Percentiles rank a stretch among this genome's conserved stretches.
Evolutionary conservation across 2,797 vertebrate species (phyloP).

Genomic region (Malurus splendens): DNA sequence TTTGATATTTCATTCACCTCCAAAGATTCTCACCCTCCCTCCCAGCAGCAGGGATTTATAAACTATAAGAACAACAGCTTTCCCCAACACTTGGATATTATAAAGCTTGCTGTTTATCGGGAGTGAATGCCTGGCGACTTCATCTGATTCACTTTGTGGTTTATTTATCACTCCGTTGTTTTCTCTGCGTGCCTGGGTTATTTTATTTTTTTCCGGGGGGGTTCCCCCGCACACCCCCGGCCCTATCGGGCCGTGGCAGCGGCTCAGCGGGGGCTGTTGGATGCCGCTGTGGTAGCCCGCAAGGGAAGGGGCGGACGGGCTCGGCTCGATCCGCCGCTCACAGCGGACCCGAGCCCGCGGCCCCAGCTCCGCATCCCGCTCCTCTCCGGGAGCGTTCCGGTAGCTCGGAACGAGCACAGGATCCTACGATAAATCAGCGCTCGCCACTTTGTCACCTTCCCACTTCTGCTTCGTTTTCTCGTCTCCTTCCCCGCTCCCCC

Average conservation of each 20-base stretch:
- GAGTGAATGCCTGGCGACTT: slow-evolving; percentile 35
- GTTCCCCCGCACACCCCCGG: neutral
- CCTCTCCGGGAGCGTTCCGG: slow-evolving; percentile 79
- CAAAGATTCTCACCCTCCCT: slow-evolving; percentile 48
- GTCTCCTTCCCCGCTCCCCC: neutral
- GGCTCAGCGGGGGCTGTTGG: neutral
- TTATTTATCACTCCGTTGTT: neutral
- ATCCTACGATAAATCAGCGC: slow-evolving; percentile 82
- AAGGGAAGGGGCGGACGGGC: neutral
- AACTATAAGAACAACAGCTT: slow-evolving; percentile 68
- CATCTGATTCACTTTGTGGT: neutral
- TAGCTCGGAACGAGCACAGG: slow-evolving; percentile 85
- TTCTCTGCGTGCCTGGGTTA: neutral
- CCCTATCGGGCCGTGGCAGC: slow-evolving; percentile 4
- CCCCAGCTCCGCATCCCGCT: slow-evolving; percentile 37
- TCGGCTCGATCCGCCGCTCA: neutral
- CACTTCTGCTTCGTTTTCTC: slow-evolving; percentile 60
- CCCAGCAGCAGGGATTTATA: slow-evolving; percentile 65
- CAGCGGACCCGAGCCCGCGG: neutral
- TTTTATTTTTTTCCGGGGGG: neutral
- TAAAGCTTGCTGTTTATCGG: slow-evolving; percentile 62
- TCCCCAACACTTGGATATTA: slow-evolving; percentile 72
- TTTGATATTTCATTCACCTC: slow-evolving; percentile 78
- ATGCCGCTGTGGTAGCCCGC: neutral
- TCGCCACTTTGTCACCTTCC: slow-evolving; percentile 69